Evolutionary conservation across 2,888 invertebrate species (phyloP), one percentile per base, ranked within the genome.

Genomic region (Parelbella ahira): DNA sequence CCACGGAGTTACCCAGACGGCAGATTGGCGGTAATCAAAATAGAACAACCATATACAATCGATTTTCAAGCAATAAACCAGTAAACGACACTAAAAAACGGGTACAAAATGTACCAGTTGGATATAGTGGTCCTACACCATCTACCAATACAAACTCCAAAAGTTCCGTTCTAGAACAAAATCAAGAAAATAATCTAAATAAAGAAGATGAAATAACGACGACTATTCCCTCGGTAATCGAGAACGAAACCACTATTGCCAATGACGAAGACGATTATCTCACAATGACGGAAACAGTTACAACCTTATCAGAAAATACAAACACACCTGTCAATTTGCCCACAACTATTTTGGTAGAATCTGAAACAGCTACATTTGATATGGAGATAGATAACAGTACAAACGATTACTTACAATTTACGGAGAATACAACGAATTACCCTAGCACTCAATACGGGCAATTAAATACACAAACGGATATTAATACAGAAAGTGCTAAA

Each of bases 251-350:
- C 5, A 61, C 63, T n/a, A 69, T 72, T 11, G 70, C 74, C 15
- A 81, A 79, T 45, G 76, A 83, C 41, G 88, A 89, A 48, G 77
- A 84, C 42, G 88, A 89, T 48, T 81, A 80, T 49, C 60, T 79
- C 19, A 64, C 75, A 32, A 70, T 65, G 57, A 71, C 77, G 20
- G 77, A 77, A 60, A 50, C 56, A 25, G 60, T 58, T 10, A 63
- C 71, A 7, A 63, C 61, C 18, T 29, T 57, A 23, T 54, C 62
- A 13, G 72, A 74, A 8, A 61, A 50, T 28, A 71, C 61, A 9
- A 72, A 65, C 15, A 63, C 58, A 25, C 48, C 48, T 7, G 57
- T 56, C 29, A 68, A 71, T 48, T 44, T 50, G 13, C 54, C 63
- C 27, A 62, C 70, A 11, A 70, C 72, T 8, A 73, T 69, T 47